These are phyloP conservation scores for Bombyx huttoni DNA, from an alignment of 2,888 invertebrate genomes.

Conservation along the genomic window DNA sequence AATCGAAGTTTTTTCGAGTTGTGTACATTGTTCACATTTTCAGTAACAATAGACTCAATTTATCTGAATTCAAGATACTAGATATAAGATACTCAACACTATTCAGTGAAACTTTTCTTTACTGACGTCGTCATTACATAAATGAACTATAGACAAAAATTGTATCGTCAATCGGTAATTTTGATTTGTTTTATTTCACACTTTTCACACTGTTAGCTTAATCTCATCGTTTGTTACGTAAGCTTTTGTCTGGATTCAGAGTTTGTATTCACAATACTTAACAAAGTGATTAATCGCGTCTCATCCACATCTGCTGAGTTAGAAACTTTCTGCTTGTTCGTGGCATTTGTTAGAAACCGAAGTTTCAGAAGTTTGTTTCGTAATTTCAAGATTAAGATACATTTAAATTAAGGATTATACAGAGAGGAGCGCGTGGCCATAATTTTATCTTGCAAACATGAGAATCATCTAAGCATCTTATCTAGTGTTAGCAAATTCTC, in stretches of 20 bases:
- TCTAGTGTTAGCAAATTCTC: too few relatives aligned
- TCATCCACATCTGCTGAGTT: conserved; percentile 31
- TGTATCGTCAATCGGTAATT: conserved; percentile 17
- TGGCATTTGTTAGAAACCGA: conserved; percentile 18
- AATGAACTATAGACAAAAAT: too few relatives aligned
- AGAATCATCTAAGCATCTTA: too few relatives aligned
- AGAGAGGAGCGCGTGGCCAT: not conserved
- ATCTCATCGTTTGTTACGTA: not conserved
- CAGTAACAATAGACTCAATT: too few relatives aligned
- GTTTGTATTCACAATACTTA: conserved; percentile 9
- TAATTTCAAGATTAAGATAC: conserved; percentile 10
- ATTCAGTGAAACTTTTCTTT: too few relatives aligned
- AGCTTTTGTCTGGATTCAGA: conserved; percentile 1
- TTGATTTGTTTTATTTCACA: not conserved
- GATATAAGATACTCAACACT: too few relatives aligned
- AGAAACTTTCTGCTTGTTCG: conserved; percentile 29
- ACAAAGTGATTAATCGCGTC: conserved; percentile 32
- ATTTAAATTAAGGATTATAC: conserved; percentile 1
- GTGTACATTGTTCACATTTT: too few relatives aligned
- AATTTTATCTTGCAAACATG: not conserved
- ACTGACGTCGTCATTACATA: too few relatives aligned
- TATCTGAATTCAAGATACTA: too few relatives aligned
- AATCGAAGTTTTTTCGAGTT: too few relatives aligned
- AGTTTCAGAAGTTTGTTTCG: conserved; percentile 25
- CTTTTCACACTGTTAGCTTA: not conserved